phyloP scores from a whole-genome alignment of 1,140 invertebrate species.

The Glossosoma conforme region DNA sequence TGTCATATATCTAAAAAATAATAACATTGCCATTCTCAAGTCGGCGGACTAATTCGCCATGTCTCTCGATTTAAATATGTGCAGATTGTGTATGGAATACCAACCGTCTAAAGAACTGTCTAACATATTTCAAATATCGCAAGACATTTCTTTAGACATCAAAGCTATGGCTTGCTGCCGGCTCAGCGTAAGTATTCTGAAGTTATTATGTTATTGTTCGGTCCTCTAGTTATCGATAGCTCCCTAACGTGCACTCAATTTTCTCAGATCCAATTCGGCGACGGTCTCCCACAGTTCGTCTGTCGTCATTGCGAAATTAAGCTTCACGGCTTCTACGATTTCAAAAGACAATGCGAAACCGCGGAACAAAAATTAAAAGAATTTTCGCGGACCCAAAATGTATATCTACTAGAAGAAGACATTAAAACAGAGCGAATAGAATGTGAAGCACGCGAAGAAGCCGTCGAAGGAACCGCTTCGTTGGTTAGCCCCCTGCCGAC shows the following conservation, averaged over 20 bases:
- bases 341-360: conserved; percentile 36
- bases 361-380: conserved; percentile 32
- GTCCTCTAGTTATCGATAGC: not conserved
- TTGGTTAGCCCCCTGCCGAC: conserved; percentile 1
- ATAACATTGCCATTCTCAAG: too few relatives aligned
- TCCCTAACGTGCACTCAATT: not conserved
- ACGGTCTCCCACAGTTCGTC: conserved; percentile 36
- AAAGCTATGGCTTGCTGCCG: conserved; percentile 19
- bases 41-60: too few relatives aligned
- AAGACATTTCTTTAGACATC: conserved; percentile 13
- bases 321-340: conserved; percentile 35
- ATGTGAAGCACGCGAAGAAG: conserved; percentile 1
- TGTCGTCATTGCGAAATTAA: conserved; percentile 35
- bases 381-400: not conserved
- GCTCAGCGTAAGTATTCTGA: conserved; percentile 5
- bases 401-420: not conserved
- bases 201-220: not conserved
- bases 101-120: conserved; percentile 8
- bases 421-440: conserved; percentile 5
- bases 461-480: not conserved
- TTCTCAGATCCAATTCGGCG: conserved; percentile 32
- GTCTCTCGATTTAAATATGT: conserved; percentile 7
- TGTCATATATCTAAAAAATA: too few relatives aligned
- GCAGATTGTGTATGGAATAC: conserved; percentile 22
- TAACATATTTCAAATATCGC: conserved; percentile 11